Percentiles rank a stretch among this genome's conserved stretches.
These are phyloP conservation scores for Ips typographus DNA, from an alignment of 1,140 invertebrate species.

Conservation along the genomic window DNA sequence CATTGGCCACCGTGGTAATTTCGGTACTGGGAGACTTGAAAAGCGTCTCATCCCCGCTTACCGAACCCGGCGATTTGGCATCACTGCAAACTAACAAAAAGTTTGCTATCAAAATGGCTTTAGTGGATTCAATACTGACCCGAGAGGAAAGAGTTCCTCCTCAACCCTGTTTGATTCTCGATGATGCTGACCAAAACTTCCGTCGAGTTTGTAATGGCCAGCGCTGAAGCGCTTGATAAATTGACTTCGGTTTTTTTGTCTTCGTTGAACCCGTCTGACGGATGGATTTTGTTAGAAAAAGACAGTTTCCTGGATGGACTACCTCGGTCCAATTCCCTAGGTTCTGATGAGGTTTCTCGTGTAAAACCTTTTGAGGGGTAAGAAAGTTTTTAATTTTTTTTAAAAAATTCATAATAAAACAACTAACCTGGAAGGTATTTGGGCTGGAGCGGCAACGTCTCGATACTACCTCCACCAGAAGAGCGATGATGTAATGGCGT, in stretches of 20 bases:
- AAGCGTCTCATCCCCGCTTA: constrained; percentile 2
- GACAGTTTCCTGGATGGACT: constrained; percentile 24
- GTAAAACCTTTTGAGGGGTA: constrained; percentile 40
- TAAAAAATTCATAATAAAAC: constrained; percentile 4
- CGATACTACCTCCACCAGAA: constrained; percentile 64
- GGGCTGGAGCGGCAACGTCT: constrained; percentile 66
- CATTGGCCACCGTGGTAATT: constrained; percentile 38
- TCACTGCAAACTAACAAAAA: constrained; percentile 14
- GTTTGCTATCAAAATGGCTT: neutral
- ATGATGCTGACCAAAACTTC: constrained; percentile 48
- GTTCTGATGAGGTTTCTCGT: constrained; percentile 44
- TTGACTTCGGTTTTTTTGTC: constrained; percentile 37
- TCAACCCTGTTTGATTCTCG: constrained; percentile 44
- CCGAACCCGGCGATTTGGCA: constrained; percentile 2
- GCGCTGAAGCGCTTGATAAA: constrained; percentile 42
- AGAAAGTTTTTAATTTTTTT: constrained; percentile 6
- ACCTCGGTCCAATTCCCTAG: constrained; percentile 37
- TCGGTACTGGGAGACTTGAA: constrained; percentile 45
- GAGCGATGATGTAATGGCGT: constrained; percentile 55
- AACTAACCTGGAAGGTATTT: constrained; percentile 55
- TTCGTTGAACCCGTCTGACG: neutral
- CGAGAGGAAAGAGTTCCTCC: constrained; percentile 42
- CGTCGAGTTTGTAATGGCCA: constrained; percentile 47
- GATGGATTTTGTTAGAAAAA: constrained; percentile 32
- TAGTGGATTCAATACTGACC: constrained; percentile 11